Conservation (phyloP, 2,797 vertebrate genomes). For the Cottoperca gobio region DNA sequence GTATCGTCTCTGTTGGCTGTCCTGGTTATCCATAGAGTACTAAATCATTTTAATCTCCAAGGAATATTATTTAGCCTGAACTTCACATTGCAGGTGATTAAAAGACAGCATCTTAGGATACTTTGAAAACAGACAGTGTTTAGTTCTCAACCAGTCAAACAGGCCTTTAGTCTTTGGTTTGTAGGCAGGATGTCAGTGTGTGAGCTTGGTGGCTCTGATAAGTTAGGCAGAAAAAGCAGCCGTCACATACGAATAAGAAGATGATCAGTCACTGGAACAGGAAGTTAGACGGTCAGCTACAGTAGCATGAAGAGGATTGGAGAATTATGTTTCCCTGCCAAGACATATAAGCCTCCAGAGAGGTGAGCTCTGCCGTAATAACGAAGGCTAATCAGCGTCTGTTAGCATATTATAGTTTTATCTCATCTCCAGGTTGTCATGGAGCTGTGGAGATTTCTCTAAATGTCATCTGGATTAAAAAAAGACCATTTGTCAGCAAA, state of each 20-base stretch:
- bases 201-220: background rate
- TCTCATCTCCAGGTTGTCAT: constrained; percentile 36
- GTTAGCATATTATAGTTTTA: constrained; percentile 36
- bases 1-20: no score
- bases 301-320: constrained; percentile 22
- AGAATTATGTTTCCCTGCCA: constrained; percentile 37
- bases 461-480: constrained; percentile 42
- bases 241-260: background rate
- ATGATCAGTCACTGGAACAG: constrained; percentile 33
- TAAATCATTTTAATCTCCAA: no score
- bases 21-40: no score
- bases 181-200: background rate
- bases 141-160: background rate
- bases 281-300: constrained; percentile 23
- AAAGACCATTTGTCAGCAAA: constrained; percentile 20
- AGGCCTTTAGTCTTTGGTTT: background rate
- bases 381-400: constrained; percentile 58
- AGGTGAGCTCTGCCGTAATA: constrained; percentile 30
- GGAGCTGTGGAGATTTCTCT: constrained; percentile 30
- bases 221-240: constrained; percentile 28
- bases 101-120: background rate
- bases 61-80: no score
- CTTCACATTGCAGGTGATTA: no score
- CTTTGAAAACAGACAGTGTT: background rate
- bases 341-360: constrained; percentile 46